phyloP scores from a whole-genome alignment of 2,113 vertebrate species.

The Myrmecophaga tridactyla region DNA sequence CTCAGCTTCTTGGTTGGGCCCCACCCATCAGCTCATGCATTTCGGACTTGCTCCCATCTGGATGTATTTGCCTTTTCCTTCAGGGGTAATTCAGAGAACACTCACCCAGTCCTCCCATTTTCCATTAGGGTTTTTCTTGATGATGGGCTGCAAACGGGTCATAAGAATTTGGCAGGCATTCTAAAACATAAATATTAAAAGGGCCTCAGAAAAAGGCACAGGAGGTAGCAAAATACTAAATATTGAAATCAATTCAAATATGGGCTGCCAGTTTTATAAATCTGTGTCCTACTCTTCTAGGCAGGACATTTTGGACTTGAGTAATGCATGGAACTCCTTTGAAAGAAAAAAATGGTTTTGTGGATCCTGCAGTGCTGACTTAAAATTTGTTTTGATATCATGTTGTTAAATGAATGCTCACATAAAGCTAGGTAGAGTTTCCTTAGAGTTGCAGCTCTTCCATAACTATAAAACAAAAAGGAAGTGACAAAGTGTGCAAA shows the following conservation, averaged over 20 bases:
- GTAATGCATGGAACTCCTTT: background rate
- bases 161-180: slow-evolving; percentile 91
- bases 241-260: background rate
- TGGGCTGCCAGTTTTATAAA: background rate
- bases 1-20: background rate
- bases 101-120: slow-evolving; percentile 93
- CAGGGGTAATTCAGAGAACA: background rate
- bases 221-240: background rate
- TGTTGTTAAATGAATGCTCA: background rate
- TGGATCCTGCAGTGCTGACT: background rate
- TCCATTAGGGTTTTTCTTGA: slow-evolving; percentile 85
- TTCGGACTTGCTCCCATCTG: no score
- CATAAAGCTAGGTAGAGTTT: background rate
- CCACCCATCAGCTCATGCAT: background rate
- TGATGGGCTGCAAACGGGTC: slow-evolving; percentile 87
- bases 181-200: slow-evolving; percentile 74
- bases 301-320: background rate
- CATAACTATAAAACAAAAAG: background rate
- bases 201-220: background rate
- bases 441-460: background rate
- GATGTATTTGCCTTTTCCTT: background rate
- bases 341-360: background rate
- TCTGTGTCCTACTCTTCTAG: background rate
- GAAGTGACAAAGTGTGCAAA: background rate
- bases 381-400: background rate